phyloP scores from a whole-genome alignment of 2,797 vertebrate species.

The Margarornis squamiger region DNA sequence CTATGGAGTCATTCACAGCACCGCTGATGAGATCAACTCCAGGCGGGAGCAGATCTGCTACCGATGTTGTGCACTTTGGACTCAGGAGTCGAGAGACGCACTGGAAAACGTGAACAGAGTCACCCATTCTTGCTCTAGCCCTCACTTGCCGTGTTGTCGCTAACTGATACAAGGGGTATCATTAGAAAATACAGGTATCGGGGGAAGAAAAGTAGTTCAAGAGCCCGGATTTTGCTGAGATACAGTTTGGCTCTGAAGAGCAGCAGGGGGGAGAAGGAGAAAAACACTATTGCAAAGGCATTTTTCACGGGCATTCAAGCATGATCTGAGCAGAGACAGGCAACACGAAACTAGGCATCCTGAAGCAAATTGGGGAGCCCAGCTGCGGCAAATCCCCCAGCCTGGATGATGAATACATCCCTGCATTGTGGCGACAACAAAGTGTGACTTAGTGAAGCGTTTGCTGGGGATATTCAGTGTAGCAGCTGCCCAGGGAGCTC shows the following conservation, averaged over 20 bases:
- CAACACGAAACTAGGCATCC: background rate
- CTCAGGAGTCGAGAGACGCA: background rate
- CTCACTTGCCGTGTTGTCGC: background rate
- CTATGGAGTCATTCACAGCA: background rate
- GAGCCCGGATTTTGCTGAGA: background rate
- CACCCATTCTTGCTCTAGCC: background rate
- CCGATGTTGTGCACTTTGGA: rapidly evolving
- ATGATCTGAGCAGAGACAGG: background rate
- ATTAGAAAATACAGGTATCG: background rate
- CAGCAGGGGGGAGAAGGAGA: background rate
- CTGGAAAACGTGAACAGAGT: background rate
- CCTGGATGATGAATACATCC: background rate
- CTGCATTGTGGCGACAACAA: background rate
- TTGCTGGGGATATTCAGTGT: background rate
- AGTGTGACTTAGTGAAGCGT: background rate
- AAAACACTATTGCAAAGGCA: background rate
- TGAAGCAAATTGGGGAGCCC: background rate
- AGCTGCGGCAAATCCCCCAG: background rate
- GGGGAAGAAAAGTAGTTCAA: background rate
- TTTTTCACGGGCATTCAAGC: background rate
- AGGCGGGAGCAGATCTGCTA: background rate
- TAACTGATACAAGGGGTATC: background rate
- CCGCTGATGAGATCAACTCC: background rate
- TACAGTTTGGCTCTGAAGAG: background rate
- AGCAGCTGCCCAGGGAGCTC: background rate